A percentile compares a stretch with the other conserved stretches of the same genome.
phyloP scores from a whole-genome alignment of 2,888 invertebrate genomes.

The Dryomyza anilis region DNA sequence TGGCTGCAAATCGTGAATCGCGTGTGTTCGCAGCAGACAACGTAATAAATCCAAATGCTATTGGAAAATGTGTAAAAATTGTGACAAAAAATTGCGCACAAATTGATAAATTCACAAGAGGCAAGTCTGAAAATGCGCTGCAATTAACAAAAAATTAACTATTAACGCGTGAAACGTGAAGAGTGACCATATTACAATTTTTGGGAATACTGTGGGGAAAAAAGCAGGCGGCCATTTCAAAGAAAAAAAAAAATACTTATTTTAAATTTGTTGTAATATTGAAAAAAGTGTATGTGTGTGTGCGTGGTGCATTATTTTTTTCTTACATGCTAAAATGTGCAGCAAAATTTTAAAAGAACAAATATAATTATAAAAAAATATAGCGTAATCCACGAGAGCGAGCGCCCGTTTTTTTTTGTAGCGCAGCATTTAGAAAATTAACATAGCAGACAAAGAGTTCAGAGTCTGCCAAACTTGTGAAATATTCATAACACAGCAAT shows the following conservation, averaged over 20 bases:
- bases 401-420: background rate
- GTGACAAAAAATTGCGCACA: background rate
- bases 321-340: no score
- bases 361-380: background rate
- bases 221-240: slow-evolving; percentile 25
- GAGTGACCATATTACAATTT: slow-evolving; percentile 23
- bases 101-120: background rate
- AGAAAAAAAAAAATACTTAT: background rate
- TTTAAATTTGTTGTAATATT: no score
- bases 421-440: no score
- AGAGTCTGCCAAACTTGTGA: background rate
- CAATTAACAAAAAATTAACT: slow-evolving; percentile 8
- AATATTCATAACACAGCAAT: background rate
- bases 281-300: background rate
- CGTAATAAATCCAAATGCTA: background rate
- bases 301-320: background rate
- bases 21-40: slow-evolving; percentile 23
- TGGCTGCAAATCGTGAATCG: slow-evolving; percentile 27
- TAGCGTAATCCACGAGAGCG: background rate
- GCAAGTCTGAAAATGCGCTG: slow-evolving; percentile 10
- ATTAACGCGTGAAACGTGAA: slow-evolving; percentile 14
- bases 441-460: background rate
- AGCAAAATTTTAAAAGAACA: background rate
- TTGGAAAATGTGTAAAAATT: slow-evolving; percentile 7
- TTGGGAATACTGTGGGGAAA: slow-evolving; percentile 16